Evolutionary conservation across 2,113 vertebrate species (phyloP), one percentile per base, ranked within the genome.

Genomic region (Butorides virescens): DNA sequence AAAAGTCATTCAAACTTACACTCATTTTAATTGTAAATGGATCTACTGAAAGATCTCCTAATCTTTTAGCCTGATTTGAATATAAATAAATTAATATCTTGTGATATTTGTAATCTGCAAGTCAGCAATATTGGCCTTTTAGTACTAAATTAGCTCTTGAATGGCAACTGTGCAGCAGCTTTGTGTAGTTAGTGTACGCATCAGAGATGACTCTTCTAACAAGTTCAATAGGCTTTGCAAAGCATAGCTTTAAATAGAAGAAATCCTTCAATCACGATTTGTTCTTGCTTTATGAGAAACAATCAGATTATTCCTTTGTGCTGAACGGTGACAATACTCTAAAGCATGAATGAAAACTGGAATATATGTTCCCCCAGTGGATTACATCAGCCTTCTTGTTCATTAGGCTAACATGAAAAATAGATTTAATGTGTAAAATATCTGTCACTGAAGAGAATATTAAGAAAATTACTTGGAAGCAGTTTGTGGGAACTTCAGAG

Each of bases 301-400:
- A 95, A 97, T 95, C 76, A 95, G 82, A 91, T 95, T 89, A 84
- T 56, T 73, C 67, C 89, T 94, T 93, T 92, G 94, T 80, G 86
- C 61, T 76, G 34, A 50, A 37, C 72, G 65, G 44, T 85, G 93
- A 92, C 89, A 94, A 87, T 58, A 66, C 53, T 67, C 88, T 72
- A 82, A 94, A 95, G 91, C 92, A 94, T 97, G 95, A 98, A 98
- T 97, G 92, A 97, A 97, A 97, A 94, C 86, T 76, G 59, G 67
- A 56, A 93, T 93, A 30, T 75, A 80, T 93, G 93, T 67, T 94
- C 84, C 50, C 65, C 37, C 49, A 18, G 86, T 92, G 96, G 95
- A 97, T 98, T 97, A 96, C 95, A 97, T 95, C 96, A 95, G 90
- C 89, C 72, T 92, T 73, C 93, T 79, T 92, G 62, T 94, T 96